Evolutionary conservation across 1,140 invertebrate species (phyloP).

Genomic region (Chlorops oryzae): DNA sequence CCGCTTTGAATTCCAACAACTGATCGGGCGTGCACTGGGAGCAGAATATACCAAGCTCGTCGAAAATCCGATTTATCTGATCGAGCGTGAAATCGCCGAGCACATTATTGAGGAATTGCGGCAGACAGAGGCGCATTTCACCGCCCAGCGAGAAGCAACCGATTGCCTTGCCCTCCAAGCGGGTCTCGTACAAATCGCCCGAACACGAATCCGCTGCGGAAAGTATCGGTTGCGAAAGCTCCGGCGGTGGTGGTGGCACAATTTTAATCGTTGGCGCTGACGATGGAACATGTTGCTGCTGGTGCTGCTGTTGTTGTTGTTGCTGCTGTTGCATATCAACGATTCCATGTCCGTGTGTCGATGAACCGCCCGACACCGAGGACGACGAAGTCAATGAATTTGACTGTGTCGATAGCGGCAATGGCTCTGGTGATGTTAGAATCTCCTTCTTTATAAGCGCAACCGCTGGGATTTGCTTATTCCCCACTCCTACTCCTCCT

Average conservation of each 20-base stretch:
- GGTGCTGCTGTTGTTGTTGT: neutral
- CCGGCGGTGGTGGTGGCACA: slow-evolving; percentile 47
- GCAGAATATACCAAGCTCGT: slow-evolving; percentile 92
- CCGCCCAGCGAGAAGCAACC: slow-evolving; percentile 94
- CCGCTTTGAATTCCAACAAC: slow-evolving; percentile 81
- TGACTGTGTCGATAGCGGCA: too few species aligned
- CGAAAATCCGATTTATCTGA: slow-evolving; percentile 92
- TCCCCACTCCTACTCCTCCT: too few species aligned
- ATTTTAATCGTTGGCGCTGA: slow-evolving; percentile 20
- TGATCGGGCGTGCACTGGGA: slow-evolving; percentile 88
- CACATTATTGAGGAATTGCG: slow-evolving; percentile 90
- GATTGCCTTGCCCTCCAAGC: slow-evolving; percentile 87
- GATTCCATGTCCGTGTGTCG: slow-evolving; percentile 1
- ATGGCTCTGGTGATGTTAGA: slow-evolving; percentile 37
- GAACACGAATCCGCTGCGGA: slow-evolving; percentile 73
- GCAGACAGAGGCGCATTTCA: slow-evolving; percentile 88
- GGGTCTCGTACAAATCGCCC: slow-evolving; percentile 79
- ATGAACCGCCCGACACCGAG: too few species aligned
- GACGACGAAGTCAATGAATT: too few species aligned
- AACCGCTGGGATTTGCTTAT: slow-evolving; percentile 26
- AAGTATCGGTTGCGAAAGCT: slow-evolving; percentile 64
- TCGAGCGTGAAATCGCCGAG: slow-evolving; percentile 80
- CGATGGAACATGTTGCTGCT: neutral
- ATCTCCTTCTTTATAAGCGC: slow-evolving; percentile 42
- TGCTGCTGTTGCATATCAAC: slow-evolving; percentile 7